A percentile compares a stretch with the other conserved stretches of the same genome.
Conservation (phyloP, 1,140 invertebrate genomes). For the Caenorhabditis inopinata region DNA sequence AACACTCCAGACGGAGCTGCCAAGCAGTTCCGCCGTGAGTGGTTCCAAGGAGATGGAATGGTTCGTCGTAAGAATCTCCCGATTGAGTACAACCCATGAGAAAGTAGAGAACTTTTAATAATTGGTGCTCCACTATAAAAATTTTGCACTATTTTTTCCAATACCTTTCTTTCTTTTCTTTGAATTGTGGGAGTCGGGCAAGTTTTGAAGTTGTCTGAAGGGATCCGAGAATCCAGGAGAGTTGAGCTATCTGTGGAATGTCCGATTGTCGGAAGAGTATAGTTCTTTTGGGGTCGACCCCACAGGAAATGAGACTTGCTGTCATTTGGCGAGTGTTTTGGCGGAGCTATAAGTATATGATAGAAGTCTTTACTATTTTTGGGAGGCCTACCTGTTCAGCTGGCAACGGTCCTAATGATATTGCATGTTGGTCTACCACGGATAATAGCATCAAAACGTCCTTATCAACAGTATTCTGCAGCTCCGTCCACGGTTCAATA, state of each 20-base stretch:
- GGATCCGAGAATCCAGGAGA: conserved; percentile 85
- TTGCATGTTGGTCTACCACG: conserved; percentile 91
- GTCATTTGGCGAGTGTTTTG: conserved; percentile 77
- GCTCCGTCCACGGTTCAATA: conserved; percentile 79
- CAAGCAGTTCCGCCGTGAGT: too few relatives aligned
- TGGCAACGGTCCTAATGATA: conserved; percentile 82
- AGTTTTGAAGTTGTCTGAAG: conserved; percentile 81
- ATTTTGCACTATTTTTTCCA: too few relatives aligned
- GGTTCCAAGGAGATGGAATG: too few relatives aligned
- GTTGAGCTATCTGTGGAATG: conserved; percentile 80
- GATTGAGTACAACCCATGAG: too few relatives aligned
- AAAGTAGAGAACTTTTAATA: too few relatives aligned
- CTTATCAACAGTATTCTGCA: conserved; percentile 73
- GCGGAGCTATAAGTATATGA: conserved; percentile 56
- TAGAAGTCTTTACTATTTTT: background rate
- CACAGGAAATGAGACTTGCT: conserved; percentile 85
- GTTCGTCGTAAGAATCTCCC: too few relatives aligned
- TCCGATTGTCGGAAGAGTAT: conserved; percentile 81
- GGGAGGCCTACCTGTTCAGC: conserved; percentile 69
- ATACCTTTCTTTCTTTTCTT: conserved; percentile 69
- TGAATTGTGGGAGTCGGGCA: conserved; percentile 83
- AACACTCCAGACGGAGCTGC: too few relatives aligned
- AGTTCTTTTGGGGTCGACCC: conserved; percentile 80
- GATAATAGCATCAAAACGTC: conserved; percentile 73
- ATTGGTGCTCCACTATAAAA: too few relatives aligned